These are phyloP conservation scores for Chondrosia reniformis DNA, from an alignment of 37 sponge, comb jelly and placozoan species.

Conservation along the genomic window DNA sequence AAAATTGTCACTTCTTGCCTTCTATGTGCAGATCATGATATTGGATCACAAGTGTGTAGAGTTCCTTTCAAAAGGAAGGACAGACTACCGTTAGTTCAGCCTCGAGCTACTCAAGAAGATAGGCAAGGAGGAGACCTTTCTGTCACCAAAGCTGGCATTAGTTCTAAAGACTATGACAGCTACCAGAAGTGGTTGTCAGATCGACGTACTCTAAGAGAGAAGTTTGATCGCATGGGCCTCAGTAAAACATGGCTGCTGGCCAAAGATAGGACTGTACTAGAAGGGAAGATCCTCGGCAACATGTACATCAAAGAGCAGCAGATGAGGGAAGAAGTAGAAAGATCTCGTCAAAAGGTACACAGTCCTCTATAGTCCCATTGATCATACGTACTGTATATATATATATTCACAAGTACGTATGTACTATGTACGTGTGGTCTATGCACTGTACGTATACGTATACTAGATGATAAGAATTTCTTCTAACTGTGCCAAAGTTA, in stretches of 20 bases:
- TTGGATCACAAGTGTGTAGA: not conserved
- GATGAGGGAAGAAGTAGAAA: not conserved
- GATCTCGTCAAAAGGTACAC: not conserved
- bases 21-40: not conserved
- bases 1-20: no score
- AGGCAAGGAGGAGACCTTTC: not conserved
- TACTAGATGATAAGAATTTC: no score
- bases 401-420: not conserved
- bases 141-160: no score
- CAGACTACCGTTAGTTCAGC: not conserved
- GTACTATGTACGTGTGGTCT: not conserved
- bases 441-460: not conserved
- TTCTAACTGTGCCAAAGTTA: no score
- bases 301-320: no score
- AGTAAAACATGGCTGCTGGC: constrained; percentile 37
- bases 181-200: constrained; percentile 38
- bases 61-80: not conserved
- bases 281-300: constrained; percentile 20
- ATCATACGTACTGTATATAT: not conserved
- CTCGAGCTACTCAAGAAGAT: not conserved
- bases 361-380: not conserved
- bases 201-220: constrained; percentile 11
- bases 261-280: constrained; percentile 39
- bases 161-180: not conserved
- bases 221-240: constrained; percentile 30